phyloP scores from a whole-genome alignment of 92 coral and sea anemone genomes.

The Parazoanthus darwini region DNA sequence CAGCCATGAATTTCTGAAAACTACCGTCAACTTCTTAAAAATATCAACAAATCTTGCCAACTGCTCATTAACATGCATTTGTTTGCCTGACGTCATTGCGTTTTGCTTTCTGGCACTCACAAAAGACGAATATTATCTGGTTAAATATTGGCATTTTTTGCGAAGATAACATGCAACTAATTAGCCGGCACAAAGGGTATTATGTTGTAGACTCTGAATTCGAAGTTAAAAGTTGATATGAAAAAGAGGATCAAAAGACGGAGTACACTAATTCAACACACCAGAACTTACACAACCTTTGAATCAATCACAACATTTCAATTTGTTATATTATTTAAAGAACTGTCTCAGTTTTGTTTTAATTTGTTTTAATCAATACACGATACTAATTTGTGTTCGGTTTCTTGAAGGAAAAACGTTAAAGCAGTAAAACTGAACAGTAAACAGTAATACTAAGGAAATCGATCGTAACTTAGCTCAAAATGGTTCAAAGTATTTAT shows the following conservation, averaged over 20 bases:
- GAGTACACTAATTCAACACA: background rate
- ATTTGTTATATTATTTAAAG: conserved; percentile 5
- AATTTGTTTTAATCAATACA: background rate
- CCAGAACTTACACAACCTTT: conserved; percentile 7
- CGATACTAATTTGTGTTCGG: background rate
- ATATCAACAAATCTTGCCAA: background rate
- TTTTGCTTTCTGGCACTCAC: conserved; percentile 1
- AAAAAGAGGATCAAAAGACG: background rate
- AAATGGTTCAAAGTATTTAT: conserved; percentile 7
- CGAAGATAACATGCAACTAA: conserved; percentile 3
- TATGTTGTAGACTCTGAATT: background rate
- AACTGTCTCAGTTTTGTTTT: conserved; percentile 15
- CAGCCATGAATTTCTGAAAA: background rate
- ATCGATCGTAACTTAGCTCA: conserved; percentile 15
- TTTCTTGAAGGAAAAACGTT: conserved; percentile 9
- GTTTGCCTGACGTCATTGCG: conserved; percentile 13
- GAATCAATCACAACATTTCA: conserved; percentile 12
- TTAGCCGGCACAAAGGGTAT: background rate
- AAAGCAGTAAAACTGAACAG: conserved; percentile 5
- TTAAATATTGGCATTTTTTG: background rate
- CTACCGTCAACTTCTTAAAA: background rate
- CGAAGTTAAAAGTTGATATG: background rate
- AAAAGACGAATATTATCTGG: background rate
- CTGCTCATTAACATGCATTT: background rate
- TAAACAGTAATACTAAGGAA: background rate